Conservation (phyloP, 2,888 invertebrate genomes). For the Bugulina stolonifera region DNA sequence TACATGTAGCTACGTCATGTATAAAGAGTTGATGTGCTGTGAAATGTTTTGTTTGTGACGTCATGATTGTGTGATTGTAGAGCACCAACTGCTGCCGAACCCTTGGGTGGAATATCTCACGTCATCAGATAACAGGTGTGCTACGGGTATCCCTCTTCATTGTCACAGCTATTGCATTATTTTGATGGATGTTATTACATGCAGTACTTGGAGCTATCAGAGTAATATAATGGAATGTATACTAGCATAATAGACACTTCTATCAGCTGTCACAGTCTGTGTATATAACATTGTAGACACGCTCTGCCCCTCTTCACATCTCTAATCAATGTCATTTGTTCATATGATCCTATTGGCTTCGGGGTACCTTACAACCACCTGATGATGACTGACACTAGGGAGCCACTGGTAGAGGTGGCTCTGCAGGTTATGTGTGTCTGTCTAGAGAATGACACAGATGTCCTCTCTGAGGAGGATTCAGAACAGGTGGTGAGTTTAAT, state of each 20-base stretch:
- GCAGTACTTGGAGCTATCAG: too few species aligned
- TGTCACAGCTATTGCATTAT: too few species aligned
- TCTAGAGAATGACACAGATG: constrained; percentile 73
- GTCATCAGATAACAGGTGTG: constrained; percentile 58
- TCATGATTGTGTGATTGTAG: too few species aligned
- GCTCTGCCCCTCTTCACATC: constrained; percentile 97
- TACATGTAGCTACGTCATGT: too few species aligned
- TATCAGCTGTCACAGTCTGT: too few species aligned
- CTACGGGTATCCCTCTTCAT: too few species aligned
- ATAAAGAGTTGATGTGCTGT: too few species aligned
- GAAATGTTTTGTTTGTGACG: too few species aligned
- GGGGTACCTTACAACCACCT: constrained; percentile 95
- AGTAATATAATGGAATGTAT: too few species aligned
- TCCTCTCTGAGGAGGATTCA: not conserved
- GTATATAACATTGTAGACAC: constrained; percentile 59
- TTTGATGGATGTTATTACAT: too few species aligned
- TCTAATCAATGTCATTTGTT: constrained; percentile 88
- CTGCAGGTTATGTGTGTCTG: constrained; percentile 74
- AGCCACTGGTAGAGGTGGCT: constrained; percentile 77
- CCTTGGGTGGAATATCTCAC: constrained; percentile 64
- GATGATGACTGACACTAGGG: constrained; percentile 83
- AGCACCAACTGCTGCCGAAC: constrained; percentile 55
- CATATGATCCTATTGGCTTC: constrained; percentile 96
- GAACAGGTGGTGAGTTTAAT: not conserved
- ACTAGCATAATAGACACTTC: too few species aligned